A percentile compares a stretch with the other conserved stretches of the same genome.
phyloP scores from a whole-genome alignment of 2,888 invertebrate species.

The Leptinotarsa peninsularis region DNA sequence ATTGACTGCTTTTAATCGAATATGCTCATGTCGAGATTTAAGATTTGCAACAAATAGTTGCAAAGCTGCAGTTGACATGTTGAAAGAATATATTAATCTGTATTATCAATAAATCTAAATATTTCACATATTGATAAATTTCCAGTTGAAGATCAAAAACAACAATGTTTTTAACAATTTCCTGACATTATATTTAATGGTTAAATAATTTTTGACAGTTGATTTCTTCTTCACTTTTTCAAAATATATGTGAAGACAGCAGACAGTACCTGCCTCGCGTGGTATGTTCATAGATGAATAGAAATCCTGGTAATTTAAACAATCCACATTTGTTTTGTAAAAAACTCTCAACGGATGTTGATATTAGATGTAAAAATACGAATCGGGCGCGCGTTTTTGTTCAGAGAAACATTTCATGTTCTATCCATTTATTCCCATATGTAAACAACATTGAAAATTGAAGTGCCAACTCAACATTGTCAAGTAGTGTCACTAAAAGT shows the following conservation, averaged over 20 bases:
- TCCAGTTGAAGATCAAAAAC: background rate
- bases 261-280: background rate
- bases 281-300: too few species aligned
- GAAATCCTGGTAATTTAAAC: too few species aligned
- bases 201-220: background rate
- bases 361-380: too few species aligned
- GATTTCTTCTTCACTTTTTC: background rate
- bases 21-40: slow-evolving; percentile 88
- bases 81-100: slow-evolving; percentile 1
- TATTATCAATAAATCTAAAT: background rate
- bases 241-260: background rate
- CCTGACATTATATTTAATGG: background rate
- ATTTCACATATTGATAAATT: background rate
- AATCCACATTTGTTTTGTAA: too few species aligned
- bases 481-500: too few species aligned
- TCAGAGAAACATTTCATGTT: too few species aligned
- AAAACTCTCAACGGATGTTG: too few species aligned
- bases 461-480: too few species aligned
- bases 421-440: too few species aligned
- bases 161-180: background rate
- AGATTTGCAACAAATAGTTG: slow-evolving; percentile 87
- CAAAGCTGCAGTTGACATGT: slow-evolving; percentile 74
- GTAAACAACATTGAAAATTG: too few species aligned
- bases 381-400: too few species aligned
- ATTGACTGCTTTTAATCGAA: slow-evolving; percentile 86